Base-by-base conservation (phyloP, 30 jellyfish, hydroid and myxozoan species). In the Pseudorhiza aurosa region DNA sequence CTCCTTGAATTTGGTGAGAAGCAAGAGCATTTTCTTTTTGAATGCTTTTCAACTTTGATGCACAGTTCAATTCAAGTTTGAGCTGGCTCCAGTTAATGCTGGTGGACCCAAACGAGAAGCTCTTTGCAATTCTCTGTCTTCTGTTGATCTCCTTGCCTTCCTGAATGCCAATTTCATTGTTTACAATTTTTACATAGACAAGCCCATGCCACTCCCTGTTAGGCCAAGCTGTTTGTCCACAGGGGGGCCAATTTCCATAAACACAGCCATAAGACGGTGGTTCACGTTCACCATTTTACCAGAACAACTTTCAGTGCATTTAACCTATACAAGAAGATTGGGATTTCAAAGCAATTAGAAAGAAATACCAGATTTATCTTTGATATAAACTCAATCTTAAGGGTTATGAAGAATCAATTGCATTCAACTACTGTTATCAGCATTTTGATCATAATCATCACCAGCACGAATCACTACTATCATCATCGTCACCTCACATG, bases 171-270 rank as follows among this genome's bases (percentile, higher is more conserved):
- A 3, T 14, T 49, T 49, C 63, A 49, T 2, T 2, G 63, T 2
- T 8, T 42, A 17, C 55, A 9, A 42, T 42, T 42, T 9, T 5
- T 5, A 30, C 57, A 64, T 64, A 31, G 58, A 28, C 65, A 58
- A 5, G 1, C 87, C 94, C 87, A 68, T 57, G 6, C 97, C 94
- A 15, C 75, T 42, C 1, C 99, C 99, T 9, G 99, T 53, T 10
- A 93, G 75, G 25, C 99, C 99, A 49, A 93, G 96, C 76, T 93
- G 96, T 46, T 93, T 93, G 60, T 93, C 99, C 15, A 93, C 97
- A 27, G 99, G 99, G 2, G 99, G 99, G 27, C 99, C 99, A 24
- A 93, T 93, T 83, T 93, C 97, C 99, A 93, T 93, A 60, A 93
- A 93, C 3, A 93, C 96, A 6, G 99, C 83, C 99, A 93, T 93